Evolutionary conservation across 2,888 invertebrate species (phyloP).

Genomic region (Mallateleia sp.): DNA sequence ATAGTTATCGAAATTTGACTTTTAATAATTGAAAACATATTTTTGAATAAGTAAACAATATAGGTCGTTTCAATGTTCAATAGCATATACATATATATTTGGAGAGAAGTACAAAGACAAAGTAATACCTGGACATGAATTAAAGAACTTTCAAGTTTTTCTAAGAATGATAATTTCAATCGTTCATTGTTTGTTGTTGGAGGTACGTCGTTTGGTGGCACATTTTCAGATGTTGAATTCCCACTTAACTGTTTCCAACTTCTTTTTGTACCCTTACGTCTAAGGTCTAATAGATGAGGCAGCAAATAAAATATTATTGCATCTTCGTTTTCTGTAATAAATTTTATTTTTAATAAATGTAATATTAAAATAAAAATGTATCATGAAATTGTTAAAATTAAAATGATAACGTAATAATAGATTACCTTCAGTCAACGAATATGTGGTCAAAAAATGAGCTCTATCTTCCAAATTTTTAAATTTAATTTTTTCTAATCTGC

Average conservation of each 20-base stretch:
- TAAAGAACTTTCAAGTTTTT: constrained; percentile 21
- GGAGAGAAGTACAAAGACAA: background rate
- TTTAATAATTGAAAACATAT: too few species aligned
- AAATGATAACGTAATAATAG: background rate
- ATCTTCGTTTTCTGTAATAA: constrained; percentile 1
- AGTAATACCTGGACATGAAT: constrained; percentile 17
- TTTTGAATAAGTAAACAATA: too few species aligned
- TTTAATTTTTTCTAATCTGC: constrained; percentile 1
- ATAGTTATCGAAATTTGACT: too few species aligned
- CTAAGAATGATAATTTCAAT: background rate
- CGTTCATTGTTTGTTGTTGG: background rate
- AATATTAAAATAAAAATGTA: background rate
- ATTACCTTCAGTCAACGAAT: constrained; percentile 6
- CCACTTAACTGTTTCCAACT: background rate
- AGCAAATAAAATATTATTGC: background rate
- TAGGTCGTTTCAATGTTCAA: too few species aligned
- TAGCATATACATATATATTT: too few species aligned
- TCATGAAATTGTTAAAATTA: too few species aligned
- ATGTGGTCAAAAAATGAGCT: background rate
- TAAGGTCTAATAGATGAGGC: background rate
- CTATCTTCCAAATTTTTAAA: background rate
- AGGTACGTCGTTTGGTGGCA: background rate
- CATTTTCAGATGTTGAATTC: background rate
- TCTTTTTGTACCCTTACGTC: constrained; percentile 2
- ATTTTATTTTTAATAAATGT: background rate